Base-by-base conservation (phyloP, 2,797 vertebrate species). In the Acipenser oxyrinchus region DNA sequence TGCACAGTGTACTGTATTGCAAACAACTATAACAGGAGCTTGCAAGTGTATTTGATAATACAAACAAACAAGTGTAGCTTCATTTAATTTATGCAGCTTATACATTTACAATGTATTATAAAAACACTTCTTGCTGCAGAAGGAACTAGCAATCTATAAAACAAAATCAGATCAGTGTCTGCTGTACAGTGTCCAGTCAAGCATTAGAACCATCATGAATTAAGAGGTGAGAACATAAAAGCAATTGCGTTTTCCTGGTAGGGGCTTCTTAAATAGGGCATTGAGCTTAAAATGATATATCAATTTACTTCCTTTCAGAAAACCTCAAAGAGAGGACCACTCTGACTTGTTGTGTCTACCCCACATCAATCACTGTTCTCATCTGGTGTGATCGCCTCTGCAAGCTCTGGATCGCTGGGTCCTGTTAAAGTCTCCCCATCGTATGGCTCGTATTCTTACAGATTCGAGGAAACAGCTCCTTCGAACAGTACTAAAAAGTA, bases 281-380 rank as follows among this genome's bases (percentile, higher is more conserved):
- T 75, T 77, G 79, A 82, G 93, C 88, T 96, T 95, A 94, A 85
- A 91, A 86, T 88, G 91, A 94, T 89, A 92, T 95, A 96, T 97
- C 93, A 91, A 90, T 95, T 97, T 94, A 91, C 93, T 86, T 90
- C 91, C 88, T 89, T 91, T 91, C 80, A 91, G 84, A 87, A 71
- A 82, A 94, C 94, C 97, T 98, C 93, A 98, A 98, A 99, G 94
- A 75, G 76, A 88, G 86, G 79, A 88, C 90, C 79, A 82, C 86
- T 92, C 90, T 89, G 84, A 79, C 88, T 79, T 81, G 87, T 91
- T 77, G 86, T 83, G 89, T 89, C 90, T 93, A 86, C 83, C 91
- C 92, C 83, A 87, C 91, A 96, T 98, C 94, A 97, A 93, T 95
- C 94, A 94, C 89, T 88, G 88, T 90, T 91, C 83, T 82, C 85